Conservation (phyloP, 2,888 invertebrate genomes). For the Parasteatoda lunata region DNA sequence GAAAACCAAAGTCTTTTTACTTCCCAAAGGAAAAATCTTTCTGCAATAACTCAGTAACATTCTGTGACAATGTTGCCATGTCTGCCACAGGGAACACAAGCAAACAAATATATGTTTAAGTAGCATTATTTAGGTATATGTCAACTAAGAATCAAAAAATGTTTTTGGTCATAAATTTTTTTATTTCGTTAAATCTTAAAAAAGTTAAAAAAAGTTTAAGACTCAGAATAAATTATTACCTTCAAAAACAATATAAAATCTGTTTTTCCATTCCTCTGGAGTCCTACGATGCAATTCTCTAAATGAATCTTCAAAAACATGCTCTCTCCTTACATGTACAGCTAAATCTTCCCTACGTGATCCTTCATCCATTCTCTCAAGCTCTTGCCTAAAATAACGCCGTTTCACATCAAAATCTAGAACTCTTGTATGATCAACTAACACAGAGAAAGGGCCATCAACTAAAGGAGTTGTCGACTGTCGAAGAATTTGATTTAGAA, state of each 20-base stretch:
- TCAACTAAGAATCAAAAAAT: background rate
- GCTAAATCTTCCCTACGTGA: conserved; percentile 87
- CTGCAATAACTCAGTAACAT: too few species aligned
- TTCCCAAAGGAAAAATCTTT: too few species aligned
- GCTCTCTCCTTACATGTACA: conserved; percentile 86
- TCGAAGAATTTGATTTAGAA: conserved; percentile 90
- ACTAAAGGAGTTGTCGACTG: conserved; percentile 85
- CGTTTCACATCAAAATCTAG: conserved; percentile 93
- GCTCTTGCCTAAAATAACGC: conserved; percentile 88
- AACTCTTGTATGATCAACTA: conserved; percentile 89
- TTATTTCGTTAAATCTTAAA: too few species aligned
- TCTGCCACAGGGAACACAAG: background rate
- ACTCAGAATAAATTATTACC: conserved; percentile 76
- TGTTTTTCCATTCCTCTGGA: conserved; percentile 91
- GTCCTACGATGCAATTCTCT: conserved; percentile 87
- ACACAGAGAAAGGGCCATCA: conserved; percentile 89
- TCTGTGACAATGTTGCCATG: too few species aligned
- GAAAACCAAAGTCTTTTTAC: too few species aligned
- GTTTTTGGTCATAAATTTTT: too few species aligned
- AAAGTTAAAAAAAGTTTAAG: background rate
- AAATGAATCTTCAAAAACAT: conserved; percentile 92
- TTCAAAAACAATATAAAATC: conserved; percentile 94
- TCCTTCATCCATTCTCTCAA: conserved; percentile 87
- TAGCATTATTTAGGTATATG: background rate
- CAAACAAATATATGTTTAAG: background rate